Conservation (phyloP, 1,140 invertebrate species). For the Pseudoatta argentina region DNA sequence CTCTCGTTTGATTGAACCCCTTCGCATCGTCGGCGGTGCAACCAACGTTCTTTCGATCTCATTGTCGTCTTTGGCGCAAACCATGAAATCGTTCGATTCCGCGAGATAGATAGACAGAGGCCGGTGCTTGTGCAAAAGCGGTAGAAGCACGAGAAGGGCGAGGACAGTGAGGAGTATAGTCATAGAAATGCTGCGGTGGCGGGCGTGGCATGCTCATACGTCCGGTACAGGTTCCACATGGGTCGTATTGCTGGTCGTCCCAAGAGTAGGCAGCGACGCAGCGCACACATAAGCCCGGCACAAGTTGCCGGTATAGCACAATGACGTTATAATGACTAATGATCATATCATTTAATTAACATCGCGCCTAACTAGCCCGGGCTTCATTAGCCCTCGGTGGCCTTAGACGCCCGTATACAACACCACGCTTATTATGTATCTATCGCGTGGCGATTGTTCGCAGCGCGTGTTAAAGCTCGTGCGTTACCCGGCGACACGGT, state of each 20-base stretch:
- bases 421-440: slow-evolving; percentile 83
- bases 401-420: slow-evolving; percentile 78
- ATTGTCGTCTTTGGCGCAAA: not conserved
- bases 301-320: slow-evolving; percentile 78
- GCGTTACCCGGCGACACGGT: slow-evolving; percentile 83
- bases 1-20: not conserved
- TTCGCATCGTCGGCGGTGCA: not conserved
- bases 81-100: slow-evolving; percentile 31
- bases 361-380: slow-evolving; percentile 83
- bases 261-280: slow-evolving; percentile 70
- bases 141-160: slow-evolving; percentile 11
- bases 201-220: slow-evolving; percentile 77
- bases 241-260: slow-evolving; percentile 66
- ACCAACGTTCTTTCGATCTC: slow-evolving; percentile 1
- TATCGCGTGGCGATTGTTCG: slow-evolving; percentile 82
- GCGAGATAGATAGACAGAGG: not conserved
- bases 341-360: slow-evolving; percentile 87
- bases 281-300: slow-evolving; percentile 43
- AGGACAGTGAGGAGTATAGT: slow-evolving; percentile 68
- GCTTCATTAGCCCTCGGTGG: slow-evolving; percentile 83
- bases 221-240: slow-evolving; percentile 76
- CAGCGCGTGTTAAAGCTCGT: slow-evolving; percentile 82
- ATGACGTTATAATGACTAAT: slow-evolving; percentile 86
- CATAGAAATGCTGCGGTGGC: slow-evolving; percentile 79
- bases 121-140: not conserved